Conservation (phyloP, 2,888 invertebrate genomes). For the Biston stratarius region DNA sequence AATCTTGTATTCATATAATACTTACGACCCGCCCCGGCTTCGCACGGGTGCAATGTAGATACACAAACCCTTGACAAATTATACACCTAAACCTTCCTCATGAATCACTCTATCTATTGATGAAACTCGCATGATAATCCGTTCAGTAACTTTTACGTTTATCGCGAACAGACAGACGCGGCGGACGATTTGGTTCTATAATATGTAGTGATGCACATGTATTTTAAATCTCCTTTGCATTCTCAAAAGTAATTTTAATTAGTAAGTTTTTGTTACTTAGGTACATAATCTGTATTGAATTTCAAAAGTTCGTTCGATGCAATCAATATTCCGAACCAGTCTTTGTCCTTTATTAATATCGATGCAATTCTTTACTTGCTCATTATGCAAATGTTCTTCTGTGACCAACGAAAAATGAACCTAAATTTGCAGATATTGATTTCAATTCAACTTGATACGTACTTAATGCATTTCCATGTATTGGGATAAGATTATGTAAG, state of each 20-base stretch:
- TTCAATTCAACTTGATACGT: constrained; percentile 51
- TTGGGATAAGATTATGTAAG: constrained; percentile 41
- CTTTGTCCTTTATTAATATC: constrained; percentile 46
- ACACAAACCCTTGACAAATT: too few relatives aligned
- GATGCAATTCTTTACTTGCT: constrained; percentile 60
- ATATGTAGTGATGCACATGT: too few relatives aligned
- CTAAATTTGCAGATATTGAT: constrained; percentile 52
- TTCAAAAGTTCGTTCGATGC: constrained; percentile 23
- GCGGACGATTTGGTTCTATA: too few relatives aligned
- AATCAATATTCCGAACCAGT: constrained; percentile 41
- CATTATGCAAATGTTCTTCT: constrained; percentile 64
- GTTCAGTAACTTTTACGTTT: too few relatives aligned
- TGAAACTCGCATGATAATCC: too few relatives aligned
- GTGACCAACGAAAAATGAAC: constrained; percentile 56
- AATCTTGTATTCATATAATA: too few relatives aligned
- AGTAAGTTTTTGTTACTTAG: neutral
- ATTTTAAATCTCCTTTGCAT: too few relatives aligned
- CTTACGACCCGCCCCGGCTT: too few relatives aligned
- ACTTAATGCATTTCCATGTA: constrained; percentile 19
- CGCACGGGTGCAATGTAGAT: too few relatives aligned
- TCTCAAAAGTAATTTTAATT: neutral
- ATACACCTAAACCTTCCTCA: too few relatives aligned
- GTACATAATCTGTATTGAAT: constrained; percentile 1
- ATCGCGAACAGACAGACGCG: too few relatives aligned
- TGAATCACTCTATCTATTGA: too few relatives aligned